Evolutionary conservation across 2,888 invertebrate species (phyloP), one percentile per base, ranked within the genome.

Genomic region (Pachycephus smyrnensis): DNA sequence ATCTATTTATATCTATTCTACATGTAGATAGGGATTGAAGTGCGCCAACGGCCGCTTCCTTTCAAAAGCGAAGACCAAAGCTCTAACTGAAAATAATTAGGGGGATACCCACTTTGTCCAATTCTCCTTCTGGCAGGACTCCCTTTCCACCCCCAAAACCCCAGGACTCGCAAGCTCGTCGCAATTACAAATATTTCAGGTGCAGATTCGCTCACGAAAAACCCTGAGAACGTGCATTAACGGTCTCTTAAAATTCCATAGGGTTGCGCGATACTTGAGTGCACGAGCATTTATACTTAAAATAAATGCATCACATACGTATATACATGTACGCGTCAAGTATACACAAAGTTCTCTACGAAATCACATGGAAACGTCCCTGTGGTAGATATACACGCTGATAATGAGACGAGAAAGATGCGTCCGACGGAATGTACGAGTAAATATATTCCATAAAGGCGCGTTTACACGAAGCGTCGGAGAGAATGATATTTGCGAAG

Each of bases 101-200:
- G 79, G 79, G 82, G 83, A 83, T 84, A 81, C 79, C 73, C 55
- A 77, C 75, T 73, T 71, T 73, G 68, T 31, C 9, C 71, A n/a
- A 32, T 12, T 11, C 77, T 75, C 69, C 74, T 76, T 75, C 75
- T 75, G 73, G 40, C 40, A 75, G 75, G 69, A 75, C 73, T 40
- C 71, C n/a, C 37, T 68, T 68, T 23, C 31, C 9, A 35, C 9
- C 9, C 55, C 23, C 9, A 1, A 9, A 23, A 9, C 23, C 9
- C 23, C 1, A 4, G 6, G 15, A 23, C 40, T 40, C 40, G 23
- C 15, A 15, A 15, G 55, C 81, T 81, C 76, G 75, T 81, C 68
- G 85, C 86, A 84, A 85, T 86, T 85, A 86, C 83, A 84, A 82
- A 84, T 84, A 84, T 86, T 84, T 82, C 84, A 73, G 69, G 77